Percentiles rank a stretch among this genome's conserved stretches.
These are phyloP conservation scores for Salmo trutta DNA, from an alignment of 2,797 vertebrate genomes.

Conservation along the genomic window DNA sequence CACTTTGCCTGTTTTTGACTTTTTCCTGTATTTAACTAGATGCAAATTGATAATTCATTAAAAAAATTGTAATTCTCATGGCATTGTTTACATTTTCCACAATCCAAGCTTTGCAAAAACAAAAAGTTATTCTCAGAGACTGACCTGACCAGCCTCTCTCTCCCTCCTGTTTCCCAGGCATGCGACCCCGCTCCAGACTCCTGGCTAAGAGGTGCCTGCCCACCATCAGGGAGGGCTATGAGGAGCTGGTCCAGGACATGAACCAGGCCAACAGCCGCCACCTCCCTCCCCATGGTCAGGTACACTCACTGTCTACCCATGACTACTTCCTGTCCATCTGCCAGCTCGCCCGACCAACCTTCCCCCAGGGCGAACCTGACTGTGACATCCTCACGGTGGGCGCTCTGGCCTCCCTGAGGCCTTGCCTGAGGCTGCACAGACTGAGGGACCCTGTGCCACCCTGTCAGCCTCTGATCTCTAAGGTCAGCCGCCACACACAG, in stretches of 20 bases:
- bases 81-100: neutral
- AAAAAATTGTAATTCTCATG: neutral
- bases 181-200: constrained; percentile 70
- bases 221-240: constrained; percentile 71
- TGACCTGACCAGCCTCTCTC: neutral
- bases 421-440: neutral
- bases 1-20: neutral
- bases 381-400: constrained; percentile 19
- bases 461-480: neutral
- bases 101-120: neutral
- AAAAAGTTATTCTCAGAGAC: neutral
- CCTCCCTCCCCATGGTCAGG: constrained; percentile 21
- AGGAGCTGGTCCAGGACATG: constrained; percentile 68
- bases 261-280: constrained; percentile 51
- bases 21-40: neutral
- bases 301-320: constrained; percentile 12
- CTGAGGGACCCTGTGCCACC: neutral
- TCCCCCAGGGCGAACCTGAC: constrained; percentile 32
- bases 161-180: constrained; percentile 48
- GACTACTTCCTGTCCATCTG: constrained; percentile 66
- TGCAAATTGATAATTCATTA: neutral
- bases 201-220: constrained; percentile 69
- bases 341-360: constrained; percentile 63
- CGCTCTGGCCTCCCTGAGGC: constrained; percentile 16
- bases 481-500: neutral